A percentile compares a stretch with the other conserved stretches of the same genome.
phyloP scores from a whole-genome alignment of 2,888 invertebrate species.

The Macrostomum cliftonense region DNA sequence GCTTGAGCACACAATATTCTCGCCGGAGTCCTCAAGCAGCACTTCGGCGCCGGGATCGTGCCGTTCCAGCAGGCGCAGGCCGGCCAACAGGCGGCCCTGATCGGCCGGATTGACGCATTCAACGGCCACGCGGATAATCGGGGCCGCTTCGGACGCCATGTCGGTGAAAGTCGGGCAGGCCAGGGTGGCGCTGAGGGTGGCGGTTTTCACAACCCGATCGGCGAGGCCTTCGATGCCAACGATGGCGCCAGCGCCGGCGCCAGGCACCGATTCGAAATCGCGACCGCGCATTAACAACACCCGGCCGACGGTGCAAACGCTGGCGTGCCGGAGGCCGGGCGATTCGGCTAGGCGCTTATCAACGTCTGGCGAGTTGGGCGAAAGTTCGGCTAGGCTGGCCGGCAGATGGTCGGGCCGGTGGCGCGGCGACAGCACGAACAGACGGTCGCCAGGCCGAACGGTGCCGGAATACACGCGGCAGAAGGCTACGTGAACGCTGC shows the following conservation, averaged over 20 bases:
- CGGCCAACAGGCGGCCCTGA: conserved; percentile 45
- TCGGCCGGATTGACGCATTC: conserved; percentile 52
- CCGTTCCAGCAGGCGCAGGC: conserved; percentile 68
- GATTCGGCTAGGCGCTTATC: too few species aligned
- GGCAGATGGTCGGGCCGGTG: too few species aligned
- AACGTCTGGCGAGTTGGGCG: too few species aligned
- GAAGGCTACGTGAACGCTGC: conserved; percentile 64
- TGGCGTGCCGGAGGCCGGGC: too few species aligned
- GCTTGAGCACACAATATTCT: conserved; percentile 76
- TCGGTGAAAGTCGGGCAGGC: conserved; percentile 73
- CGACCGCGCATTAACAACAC: too few species aligned
- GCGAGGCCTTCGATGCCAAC: conserved; percentile 58
- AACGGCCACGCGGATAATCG: conserved; percentile 77
- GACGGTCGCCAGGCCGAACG: conserved; percentile 52
- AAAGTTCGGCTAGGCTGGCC: too few species aligned
- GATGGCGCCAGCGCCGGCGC: conserved; percentile 5
- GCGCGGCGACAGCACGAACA: conserved; percentile 60
- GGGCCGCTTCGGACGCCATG: conserved; percentile 45
- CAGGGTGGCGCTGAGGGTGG: conserved; percentile 60
- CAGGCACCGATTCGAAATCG: not conserved
- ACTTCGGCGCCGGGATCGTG: conserved; percentile 68
- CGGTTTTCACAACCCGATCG: conserved; percentile 61
- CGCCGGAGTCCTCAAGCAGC: conserved; percentile 46
- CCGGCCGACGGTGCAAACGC: too few species aligned
- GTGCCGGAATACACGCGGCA: conserved; percentile 77